Conservation (phyloP, 35 echinoderm and acorn worm species). For the Holothuria glaberrima region DNA sequence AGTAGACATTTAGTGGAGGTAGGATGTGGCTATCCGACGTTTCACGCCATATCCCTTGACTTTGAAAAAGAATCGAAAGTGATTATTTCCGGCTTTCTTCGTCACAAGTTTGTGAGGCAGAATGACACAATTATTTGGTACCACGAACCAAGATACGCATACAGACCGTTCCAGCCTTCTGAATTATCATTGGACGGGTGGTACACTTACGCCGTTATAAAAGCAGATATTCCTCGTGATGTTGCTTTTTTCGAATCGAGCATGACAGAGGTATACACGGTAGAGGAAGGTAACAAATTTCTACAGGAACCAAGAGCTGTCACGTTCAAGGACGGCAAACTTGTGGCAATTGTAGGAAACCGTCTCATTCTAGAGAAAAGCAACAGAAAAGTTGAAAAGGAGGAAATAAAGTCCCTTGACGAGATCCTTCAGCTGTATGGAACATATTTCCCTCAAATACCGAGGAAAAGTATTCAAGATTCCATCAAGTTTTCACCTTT, state of each 20-base stretch:
- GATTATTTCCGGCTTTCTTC: constrained; percentile 54
- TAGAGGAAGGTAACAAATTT: not conserved
- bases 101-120: constrained; percentile 62
- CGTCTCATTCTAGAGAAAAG: not conserved
- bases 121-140: constrained; percentile 45
- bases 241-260: not conserved
- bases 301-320: constrained; percentile 38
- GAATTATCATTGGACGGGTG: not conserved
- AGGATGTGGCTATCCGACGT: constrained; percentile 69
- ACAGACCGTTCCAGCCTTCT: not conserved
- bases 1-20: constrained; percentile 73
- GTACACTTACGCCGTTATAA: constrained; percentile 38
- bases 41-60: constrained; percentile 64
- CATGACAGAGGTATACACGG: constrained; percentile 22
- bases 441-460: constrained; percentile 14
- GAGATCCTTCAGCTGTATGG: not conserved
- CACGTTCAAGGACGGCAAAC: not conserved
- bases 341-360: constrained; percentile 39
- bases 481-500: not conserved
- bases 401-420: constrained; percentile 3
- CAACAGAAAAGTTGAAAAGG: not conserved
- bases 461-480: not conserved
- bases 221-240: not conserved
- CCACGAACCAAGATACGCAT: constrained; percentile 26
- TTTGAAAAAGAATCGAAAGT: constrained; percentile 65